Evolutionary conservation across 2,797 vertebrate genomes (phyloP), one percentile per base, ranked within the genome.

Genomic region (Acanthurus tractus): DNA sequence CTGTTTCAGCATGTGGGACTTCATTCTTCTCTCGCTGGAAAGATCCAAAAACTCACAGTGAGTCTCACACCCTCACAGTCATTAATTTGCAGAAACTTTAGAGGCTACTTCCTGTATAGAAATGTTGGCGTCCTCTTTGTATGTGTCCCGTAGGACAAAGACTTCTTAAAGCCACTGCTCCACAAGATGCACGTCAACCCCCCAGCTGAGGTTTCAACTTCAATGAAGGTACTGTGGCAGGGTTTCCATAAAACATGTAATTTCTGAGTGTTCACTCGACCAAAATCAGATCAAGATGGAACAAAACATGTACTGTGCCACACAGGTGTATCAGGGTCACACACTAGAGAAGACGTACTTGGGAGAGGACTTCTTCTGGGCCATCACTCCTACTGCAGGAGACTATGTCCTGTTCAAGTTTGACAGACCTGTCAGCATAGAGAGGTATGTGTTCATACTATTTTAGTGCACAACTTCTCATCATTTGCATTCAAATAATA

Each of bases 331-430:
- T 93, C 98, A 99, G 91, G 98, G 98, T 49, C 98, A 99, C 86
- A 97, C 97, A 0, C 92, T 99, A 78, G 98, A 99, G 92, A 99
- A 99, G 90, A 97, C 97, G 0, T 99, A 99, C 68, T 94, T 97
- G 81, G 98, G 98, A 23, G 97, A 99, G 87, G 98, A 99, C 83
- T 99, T 99, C 93, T 99, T 99, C 95, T 99, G 98, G 98, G 98
- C 97, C 85, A 95, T 99, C 74, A 99, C 96, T 18, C 98, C 98
- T 0, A 89, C 93, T 55, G 93, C 97, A 66, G 97, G 97, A 84
- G 98, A 99, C 94, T 98, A 97, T 78, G 89, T 99, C 84, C 94
- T 99, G 45, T 97, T 99, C 88, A 99, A 97, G 90, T 99, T 99
- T 84, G 98, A 99, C 93, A 96, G 97, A 70, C 97, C 98, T 55